phyloP scores from a whole-genome alignment of 1,140 invertebrate genomes.

The Tyrophagus putrescentiae region DNA sequence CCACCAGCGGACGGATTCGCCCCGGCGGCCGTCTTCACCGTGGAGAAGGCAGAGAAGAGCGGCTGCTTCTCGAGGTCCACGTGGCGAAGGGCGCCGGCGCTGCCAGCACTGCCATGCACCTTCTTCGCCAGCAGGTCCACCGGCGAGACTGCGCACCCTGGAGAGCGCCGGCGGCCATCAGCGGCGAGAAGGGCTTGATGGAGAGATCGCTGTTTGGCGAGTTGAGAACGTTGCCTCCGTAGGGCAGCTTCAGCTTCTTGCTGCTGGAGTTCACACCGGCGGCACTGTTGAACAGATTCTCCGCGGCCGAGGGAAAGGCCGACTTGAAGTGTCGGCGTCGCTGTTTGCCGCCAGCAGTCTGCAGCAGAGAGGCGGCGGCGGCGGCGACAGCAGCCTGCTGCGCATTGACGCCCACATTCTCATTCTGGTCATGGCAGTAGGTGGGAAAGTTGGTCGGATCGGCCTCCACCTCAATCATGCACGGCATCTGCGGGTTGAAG shows the following conservation, averaged over 20 bases:
- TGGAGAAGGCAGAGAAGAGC: background rate
- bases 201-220: constrained; percentile 9
- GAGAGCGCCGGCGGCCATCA: background rate
- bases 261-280: constrained; percentile 3
- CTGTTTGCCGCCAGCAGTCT: background rate
- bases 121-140: background rate
- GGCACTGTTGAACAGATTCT: constrained; percentile 1
- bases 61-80: background rate
- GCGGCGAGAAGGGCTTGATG: constrained; percentile 15
- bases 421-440: constrained; percentile 8
- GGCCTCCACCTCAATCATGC: constrained; percentile 22
- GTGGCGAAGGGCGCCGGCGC: background rate
- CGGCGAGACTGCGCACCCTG: constrained; percentile 1
- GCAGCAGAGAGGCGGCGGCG: background rate
- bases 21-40: background rate
- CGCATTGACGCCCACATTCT: background rate
- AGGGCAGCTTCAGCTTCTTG: background rate
- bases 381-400: no score
- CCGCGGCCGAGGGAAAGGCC: background rate
- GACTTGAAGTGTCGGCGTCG: constrained; percentile 15
- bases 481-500: constrained; percentile 11
- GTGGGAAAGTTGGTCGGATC: constrained; percentile 21
- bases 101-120: constrained; percentile 3
- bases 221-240: background rate
- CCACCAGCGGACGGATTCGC: background rate